These are phyloP conservation scores for Caenorhabditis remanei DNA, from an alignment of 1,140 invertebrate genomes.

Conservation along the genomic window DNA sequence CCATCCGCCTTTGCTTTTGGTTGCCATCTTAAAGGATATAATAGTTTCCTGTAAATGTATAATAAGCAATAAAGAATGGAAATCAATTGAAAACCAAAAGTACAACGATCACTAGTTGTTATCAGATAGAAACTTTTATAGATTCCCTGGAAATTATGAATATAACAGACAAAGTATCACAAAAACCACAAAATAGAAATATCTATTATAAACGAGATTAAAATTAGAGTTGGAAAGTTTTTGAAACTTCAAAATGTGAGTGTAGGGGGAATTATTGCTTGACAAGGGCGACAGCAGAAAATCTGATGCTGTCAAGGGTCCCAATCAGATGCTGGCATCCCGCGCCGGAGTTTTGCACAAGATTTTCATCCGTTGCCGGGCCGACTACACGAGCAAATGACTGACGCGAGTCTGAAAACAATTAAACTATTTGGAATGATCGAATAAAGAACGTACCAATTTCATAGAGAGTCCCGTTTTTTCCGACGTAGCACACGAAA, in stretches of 20 bases:
- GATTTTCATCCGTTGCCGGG: conserved; percentile 55
- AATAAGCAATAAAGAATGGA: conserved; percentile 31
- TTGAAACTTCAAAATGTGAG: no score
- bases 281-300: conserved; percentile 66
- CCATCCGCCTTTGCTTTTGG: conserved; percentile 56
- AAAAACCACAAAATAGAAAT: no score
- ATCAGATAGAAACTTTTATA: background rate
- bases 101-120: background rate
- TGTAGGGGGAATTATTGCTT: conserved; percentile 1
- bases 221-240: no score
- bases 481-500: conserved; percentile 66
- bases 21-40: conserved; percentile 33
- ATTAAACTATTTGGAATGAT: background rate
- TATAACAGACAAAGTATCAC: no score
- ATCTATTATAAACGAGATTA: no score
- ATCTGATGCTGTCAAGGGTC: conserved; percentile 62
- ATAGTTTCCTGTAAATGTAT: background rate
- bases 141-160: no score
- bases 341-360: conserved; percentile 60
- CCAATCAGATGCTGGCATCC: conserved; percentile 62
- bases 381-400: conserved; percentile 64
- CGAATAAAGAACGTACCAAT: conserved; percentile 49
- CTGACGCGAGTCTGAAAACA: conserved; percentile 59
- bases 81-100: conserved; percentile 37
- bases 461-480: conserved; percentile 64